Conservation (phyloP, 2,888 invertebrate genomes). For the Cartodere bifasciata region DNA sequence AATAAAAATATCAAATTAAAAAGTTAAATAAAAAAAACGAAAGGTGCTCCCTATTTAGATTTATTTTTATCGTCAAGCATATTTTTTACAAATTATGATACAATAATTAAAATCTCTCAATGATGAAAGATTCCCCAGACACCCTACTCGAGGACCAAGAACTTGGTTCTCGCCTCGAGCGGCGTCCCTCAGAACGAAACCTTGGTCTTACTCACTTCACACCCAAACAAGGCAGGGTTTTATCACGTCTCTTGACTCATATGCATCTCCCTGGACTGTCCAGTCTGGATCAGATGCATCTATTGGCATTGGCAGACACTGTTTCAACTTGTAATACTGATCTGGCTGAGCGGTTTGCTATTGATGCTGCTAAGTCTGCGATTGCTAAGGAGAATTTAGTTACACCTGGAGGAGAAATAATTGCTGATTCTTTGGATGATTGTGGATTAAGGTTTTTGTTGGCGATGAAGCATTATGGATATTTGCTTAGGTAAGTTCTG, state of each 20-base stretch:
- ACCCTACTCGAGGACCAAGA: constrained; percentile 63
- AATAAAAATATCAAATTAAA: no score
- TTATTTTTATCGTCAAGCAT: no score
- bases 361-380: constrained; percentile 52
- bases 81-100: no score
- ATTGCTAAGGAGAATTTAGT: constrained; percentile 53
- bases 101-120: no score
- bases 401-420: constrained; percentile 40
- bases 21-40: no score
- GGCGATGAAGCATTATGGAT: constrained; percentile 96
- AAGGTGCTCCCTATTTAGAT: no score
- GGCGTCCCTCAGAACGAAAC: constrained; percentile 35
- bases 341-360: constrained; percentile 69
- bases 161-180: constrained; percentile 24
- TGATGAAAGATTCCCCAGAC: constrained; percentile 67
- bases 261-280: constrained; percentile 87
- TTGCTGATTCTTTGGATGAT: constrained; percentile 81
- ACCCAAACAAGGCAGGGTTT: constrained; percentile 63
- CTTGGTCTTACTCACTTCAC: constrained; percentile 67
- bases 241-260: constrained; percentile 86
- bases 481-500: constrained; percentile 52
- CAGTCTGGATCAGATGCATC: constrained; percentile 97
- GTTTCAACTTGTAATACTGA: constrained; percentile 87
- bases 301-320: constrained; percentile 95
- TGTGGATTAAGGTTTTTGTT: constrained; percentile 93